Evolutionary conservation across 1,140 invertebrate species (phyloP).

Genomic region (Bombus waltoni): DNA sequence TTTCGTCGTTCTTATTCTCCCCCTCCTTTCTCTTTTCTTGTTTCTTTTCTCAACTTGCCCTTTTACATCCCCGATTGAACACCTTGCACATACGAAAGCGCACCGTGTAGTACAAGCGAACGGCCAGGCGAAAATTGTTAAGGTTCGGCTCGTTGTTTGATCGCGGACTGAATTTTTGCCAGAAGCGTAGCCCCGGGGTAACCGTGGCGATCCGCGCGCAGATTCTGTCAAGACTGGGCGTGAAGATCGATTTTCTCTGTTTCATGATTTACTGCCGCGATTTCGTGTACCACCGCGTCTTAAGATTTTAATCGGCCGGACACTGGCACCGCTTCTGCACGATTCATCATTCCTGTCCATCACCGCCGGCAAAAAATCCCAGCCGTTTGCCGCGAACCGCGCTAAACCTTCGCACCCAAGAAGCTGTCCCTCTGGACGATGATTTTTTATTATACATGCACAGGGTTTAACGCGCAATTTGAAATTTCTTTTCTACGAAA

Average conservation of each 20-base stretch:
- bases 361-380: conserved; percentile 12
- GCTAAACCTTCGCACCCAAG: not conserved
- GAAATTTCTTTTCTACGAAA: no score
- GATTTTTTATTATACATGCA: not conserved
- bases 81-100: conserved; percentile 61
- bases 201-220: conserved; percentile 18
- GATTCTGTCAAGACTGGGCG: conserved; percentile 46
- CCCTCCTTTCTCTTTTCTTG: not conserved
- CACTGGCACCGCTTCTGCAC: conserved; percentile 34
- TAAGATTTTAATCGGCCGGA: conserved; percentile 52
- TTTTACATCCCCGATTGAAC: conserved; percentile 2
- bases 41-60: not conserved
- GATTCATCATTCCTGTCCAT: conserved; percentile 29
- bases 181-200: conserved; percentile 58
- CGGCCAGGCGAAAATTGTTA: conserved; percentile 69
- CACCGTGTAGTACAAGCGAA: conserved; percentile 48
- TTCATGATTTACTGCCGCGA: conserved; percentile 53
- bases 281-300: conserved; percentile 30
- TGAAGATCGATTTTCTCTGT: conserved; percentile 51
- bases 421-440: no score
- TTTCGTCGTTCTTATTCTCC: conserved; percentile 14
- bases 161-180: conserved; percentile 70
- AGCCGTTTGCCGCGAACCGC: not conserved
- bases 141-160: conserved; percentile 66
- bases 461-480: no score